Percentiles rank a stretch among this genome's conserved stretches.
Conservation (phyloP, 2,888 invertebrate species). For the Stenotaenia linearis region DNA sequence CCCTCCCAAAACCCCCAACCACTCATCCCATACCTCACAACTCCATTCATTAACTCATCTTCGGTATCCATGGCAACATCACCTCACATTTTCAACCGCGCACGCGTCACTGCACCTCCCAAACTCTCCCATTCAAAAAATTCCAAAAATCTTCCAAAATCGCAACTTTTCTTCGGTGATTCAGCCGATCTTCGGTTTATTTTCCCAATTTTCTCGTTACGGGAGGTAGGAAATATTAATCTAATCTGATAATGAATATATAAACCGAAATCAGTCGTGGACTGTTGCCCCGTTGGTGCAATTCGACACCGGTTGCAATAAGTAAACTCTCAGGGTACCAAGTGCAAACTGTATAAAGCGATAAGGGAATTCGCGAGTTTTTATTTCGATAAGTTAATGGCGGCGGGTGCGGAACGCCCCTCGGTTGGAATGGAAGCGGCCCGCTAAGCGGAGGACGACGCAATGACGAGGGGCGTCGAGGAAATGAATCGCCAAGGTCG, state of each 20-base stretch:
- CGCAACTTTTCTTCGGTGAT: too few species aligned
- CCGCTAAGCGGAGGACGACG: neutral
- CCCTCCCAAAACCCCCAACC: too few species aligned
- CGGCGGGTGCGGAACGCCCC: too few species aligned
- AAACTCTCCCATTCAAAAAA: too few species aligned
- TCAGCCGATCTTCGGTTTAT: too few species aligned
- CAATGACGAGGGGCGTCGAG: neutral
- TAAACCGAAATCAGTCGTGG: neutral
- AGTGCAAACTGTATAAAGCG: neutral
- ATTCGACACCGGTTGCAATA: neutral
- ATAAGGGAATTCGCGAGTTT: neutral
- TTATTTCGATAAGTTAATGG: too few species aligned
- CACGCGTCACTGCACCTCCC: neutral
- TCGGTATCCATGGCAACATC: neutral
- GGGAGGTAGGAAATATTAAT: neutral
- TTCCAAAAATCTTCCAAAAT: neutral
- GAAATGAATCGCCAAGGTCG: conserved; percentile 11
- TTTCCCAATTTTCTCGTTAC: too few species aligned
- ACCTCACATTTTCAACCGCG: neutral
- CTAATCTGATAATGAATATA: neutral
- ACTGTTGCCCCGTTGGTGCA: neutral
- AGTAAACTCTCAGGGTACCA: neutral
- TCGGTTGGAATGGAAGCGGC: neutral
- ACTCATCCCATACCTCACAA: too few species aligned
- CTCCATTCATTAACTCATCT: neutral